A percentile compares a stretch with the other conserved stretches of the same genome.
These are phyloP conservation scores for Scrobipalpa atriplicella DNA, from an alignment of 2,888 invertebrate genomes.

Conservation along the genomic window DNA sequence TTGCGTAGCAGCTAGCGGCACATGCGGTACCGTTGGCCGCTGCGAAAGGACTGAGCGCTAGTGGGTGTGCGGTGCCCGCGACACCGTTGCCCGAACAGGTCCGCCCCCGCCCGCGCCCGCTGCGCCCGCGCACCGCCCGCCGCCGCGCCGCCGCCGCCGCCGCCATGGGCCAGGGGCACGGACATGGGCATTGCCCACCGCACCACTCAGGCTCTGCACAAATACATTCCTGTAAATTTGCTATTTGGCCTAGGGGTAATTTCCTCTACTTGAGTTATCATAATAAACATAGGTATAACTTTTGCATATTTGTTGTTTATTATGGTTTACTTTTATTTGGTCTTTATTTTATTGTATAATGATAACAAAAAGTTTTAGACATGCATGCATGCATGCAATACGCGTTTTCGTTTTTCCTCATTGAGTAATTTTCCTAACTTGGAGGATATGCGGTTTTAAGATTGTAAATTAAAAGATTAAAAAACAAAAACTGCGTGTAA, in stretches of 20 bases:
- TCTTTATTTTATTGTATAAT: no score
- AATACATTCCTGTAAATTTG: constrained; percentile 78
- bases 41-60: constrained; percentile 77
- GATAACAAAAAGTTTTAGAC: no score
- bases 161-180: constrained; percentile 37
- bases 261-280: constrained; percentile 33
- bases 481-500: background rate
- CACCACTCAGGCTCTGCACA: constrained; percentile 38
- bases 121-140: constrained; percentile 58
- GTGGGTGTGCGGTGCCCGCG: constrained; percentile 74
- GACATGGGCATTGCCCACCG: constrained; percentile 39
- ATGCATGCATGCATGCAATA: no score
- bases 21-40: constrained; percentile 81
- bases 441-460: background rate
- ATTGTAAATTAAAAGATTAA: background rate
- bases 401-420: no score
- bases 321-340: no score
- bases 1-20: constrained; percentile 74
- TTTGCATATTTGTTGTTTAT: no score
- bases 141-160: constrained; percentile 43
- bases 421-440: no score
- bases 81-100: constrained; percentile 80
- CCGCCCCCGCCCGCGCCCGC: constrained; percentile 71
- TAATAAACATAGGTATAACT: no score
- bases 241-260: constrained; percentile 62